Evolutionary conservation across 1,140 invertebrate species (phyloP).

Genomic region (Pteromalus puparum): DNA sequence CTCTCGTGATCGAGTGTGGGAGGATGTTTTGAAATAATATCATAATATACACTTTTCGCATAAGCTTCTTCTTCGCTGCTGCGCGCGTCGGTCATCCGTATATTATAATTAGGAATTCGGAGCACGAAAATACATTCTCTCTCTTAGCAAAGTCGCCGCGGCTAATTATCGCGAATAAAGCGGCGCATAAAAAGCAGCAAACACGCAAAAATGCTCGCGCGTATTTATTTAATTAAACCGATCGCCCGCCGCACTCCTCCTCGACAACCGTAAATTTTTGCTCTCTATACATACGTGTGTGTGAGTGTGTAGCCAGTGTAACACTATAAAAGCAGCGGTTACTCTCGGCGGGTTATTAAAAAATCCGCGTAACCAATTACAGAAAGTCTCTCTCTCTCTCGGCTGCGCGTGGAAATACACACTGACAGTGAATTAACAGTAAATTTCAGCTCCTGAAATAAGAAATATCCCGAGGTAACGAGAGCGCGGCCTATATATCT

Average conservation of each 20-base stretch:
- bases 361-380: constrained; percentile 45
- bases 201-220: neutral
- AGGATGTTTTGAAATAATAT: too few relatives aligned
- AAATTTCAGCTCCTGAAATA: constrained; percentile 43
- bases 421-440: constrained; percentile 52
- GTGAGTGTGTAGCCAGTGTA: neutral
- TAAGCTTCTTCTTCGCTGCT: too few relatives aligned
- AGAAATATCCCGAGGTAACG: constrained; percentile 34
- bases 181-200: neutral
- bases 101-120: neutral
- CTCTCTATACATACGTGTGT: neutral
- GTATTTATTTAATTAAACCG: constrained; percentile 33
- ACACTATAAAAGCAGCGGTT: neutral
- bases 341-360: constrained; percentile 5
- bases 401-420: constrained; percentile 23
- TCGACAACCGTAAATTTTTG: constrained; percentile 1
- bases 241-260: neutral
- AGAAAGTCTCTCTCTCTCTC: constrained; percentile 6
- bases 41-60: too few relatives aligned
- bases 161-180: constrained; percentile 4
- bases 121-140: neutral
- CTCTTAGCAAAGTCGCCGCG: too few relatives aligned
- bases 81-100: too few relatives aligned
- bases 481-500: constrained; percentile 3
- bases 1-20: too few relatives aligned